Conservation (phyloP, 2,113 vertebrate species). For the Zosterops japonicus region DNA sequence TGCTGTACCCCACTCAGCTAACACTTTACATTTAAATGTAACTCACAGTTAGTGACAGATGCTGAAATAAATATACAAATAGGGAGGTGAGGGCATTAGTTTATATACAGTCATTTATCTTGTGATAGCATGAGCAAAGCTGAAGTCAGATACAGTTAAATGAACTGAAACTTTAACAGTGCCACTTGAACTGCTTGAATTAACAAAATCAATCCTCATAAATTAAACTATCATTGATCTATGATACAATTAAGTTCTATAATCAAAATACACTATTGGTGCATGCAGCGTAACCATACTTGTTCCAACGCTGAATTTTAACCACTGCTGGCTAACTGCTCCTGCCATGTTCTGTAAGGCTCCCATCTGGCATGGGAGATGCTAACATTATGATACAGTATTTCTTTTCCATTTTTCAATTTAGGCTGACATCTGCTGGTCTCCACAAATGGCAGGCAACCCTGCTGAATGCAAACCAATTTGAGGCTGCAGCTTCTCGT, state of each 20-base stretch:
- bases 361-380: slow-evolving; percentile 67
- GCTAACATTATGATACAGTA: slow-evolving; percentile 36
- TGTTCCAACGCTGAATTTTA: slow-evolving; percentile 63
- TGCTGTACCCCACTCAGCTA: not conserved
- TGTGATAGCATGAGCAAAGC: slow-evolving; percentile 47
- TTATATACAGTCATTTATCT: slow-evolving; percentile 59
- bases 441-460: slow-evolving; percentile 50
- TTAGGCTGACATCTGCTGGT: slow-evolving; percentile 82
- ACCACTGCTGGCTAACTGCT: slow-evolving; percentile 49
- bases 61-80: slow-evolving; percentile 42
- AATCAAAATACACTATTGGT: slow-evolving; percentile 55
- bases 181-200: slow-evolving; percentile 75
- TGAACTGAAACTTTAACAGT: slow-evolving; percentile 61
- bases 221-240: slow-evolving; percentile 76
- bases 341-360: slow-evolving; percentile 33
- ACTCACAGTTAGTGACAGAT: slow-evolving; percentile 32
- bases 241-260: slow-evolving; percentile 63
- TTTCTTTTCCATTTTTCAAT: slow-evolving; percentile 74
- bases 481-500: not conserved
- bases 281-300: not conserved
- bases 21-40: slow-evolving; percentile 35
- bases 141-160: slow-evolving; percentile 67
- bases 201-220: slow-evolving; percentile 79
- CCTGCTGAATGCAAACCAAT: slow-evolving; percentile 54
- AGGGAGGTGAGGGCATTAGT: not conserved